Evolutionary conservation across 2,113 vertebrate species (phyloP).

Genomic region (Spilogale gracilis): DNA sequence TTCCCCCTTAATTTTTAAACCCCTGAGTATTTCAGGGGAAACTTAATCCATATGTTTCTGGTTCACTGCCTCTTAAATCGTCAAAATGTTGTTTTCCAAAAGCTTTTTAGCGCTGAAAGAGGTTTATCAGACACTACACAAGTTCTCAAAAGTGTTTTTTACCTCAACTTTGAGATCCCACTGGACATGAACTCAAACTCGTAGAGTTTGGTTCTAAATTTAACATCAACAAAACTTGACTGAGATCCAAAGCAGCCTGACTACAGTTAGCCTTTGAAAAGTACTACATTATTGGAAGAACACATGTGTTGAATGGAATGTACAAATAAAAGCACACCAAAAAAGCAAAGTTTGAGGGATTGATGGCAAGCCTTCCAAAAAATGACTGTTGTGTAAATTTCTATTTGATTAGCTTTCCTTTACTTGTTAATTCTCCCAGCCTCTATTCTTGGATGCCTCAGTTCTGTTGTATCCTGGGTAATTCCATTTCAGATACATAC

Average conservation of each 20-base stretch:
- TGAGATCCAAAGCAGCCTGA: neutral
- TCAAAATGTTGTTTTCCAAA: conserved; percentile 75
- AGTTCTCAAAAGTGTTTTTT: conserved; percentile 65
- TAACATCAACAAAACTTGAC: conserved; percentile 60
- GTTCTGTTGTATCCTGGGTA: neutral
- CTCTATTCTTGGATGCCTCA: neutral
- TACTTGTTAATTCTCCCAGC: neutral
- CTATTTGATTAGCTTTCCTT: conserved; percentile 34
- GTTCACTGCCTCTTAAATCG: conserved; percentile 69
- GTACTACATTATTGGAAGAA: neutral
- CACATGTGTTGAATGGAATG: neutral
- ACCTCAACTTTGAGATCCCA: conserved; percentile 49
- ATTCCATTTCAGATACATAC: neutral
- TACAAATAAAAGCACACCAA: neutral
- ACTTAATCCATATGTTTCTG: conserved; percentile 78
- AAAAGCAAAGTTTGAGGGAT: conserved; percentile 7
- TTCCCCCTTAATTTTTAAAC: conserved; percentile 72
- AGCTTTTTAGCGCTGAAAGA: conserved; percentile 53
- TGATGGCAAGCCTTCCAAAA: neutral
- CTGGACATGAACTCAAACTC: conserved; percentile 34
- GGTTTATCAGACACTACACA: conserved; percentile 64
- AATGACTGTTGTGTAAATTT: conserved; percentile 34
- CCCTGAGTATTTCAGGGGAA: conserved; percentile 65
- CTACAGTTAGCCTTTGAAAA: neutral
- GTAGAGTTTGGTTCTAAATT: conserved; percentile 65